Evolutionary conservation across 2,113 vertebrate genomes (phyloP).

Genomic region (Sorex araneus): DNA sequence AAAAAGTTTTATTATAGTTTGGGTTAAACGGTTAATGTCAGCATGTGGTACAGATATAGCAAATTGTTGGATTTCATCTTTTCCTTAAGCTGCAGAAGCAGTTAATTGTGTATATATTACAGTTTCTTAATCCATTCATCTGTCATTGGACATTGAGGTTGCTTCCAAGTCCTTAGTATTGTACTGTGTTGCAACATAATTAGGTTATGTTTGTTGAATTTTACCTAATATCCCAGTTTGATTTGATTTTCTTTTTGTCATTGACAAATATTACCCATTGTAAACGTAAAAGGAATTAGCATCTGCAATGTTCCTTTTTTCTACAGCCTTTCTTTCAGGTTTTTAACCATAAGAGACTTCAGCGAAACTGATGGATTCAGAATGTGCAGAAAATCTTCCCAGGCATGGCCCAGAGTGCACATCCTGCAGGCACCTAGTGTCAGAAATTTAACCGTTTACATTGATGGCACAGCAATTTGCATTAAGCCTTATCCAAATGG

Average conservation of each 20-base stretch:
- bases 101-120: not conserved
- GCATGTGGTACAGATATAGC: no score
- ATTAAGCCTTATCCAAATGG: no score
- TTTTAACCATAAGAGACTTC: not conserved
- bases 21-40: no score
- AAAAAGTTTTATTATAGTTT: no score
- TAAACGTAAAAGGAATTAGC: not conserved
- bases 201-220: no score
- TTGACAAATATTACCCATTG: conserved; percentile 40
- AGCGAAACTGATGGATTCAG: not conserved
- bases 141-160: no score
- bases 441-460: not conserved
- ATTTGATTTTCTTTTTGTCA: not conserved
- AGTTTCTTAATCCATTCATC: no score
- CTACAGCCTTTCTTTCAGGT: not conserved
- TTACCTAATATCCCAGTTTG: not conserved
- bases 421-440: not conserved
- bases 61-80: no score
- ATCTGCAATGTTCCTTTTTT: not conserved
- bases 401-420: not conserved
- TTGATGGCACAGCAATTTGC: no score
- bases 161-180: no score
- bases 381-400: not conserved
- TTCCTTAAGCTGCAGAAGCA: not conserved
- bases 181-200: no score